Percentiles rank a stretch among this genome's conserved stretches.
phyloP scores from a whole-genome alignment of 2,888 invertebrate genomes.

The Tachina fera region DNA sequence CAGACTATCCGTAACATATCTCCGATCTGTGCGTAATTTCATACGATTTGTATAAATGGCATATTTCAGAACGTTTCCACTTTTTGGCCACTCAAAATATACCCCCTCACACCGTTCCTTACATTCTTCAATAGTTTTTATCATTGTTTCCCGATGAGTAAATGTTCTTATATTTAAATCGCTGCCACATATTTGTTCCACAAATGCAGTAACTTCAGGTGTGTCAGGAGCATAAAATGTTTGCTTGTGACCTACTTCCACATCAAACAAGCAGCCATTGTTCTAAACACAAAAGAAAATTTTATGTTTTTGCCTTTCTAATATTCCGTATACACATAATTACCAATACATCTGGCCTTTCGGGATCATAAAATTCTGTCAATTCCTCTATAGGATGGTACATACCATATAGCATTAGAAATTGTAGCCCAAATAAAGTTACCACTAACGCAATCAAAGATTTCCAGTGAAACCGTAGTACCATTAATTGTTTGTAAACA shows the following conservation, averaged over 20 bases:
- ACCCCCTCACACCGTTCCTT: constrained; percentile 63
- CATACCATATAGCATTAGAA: constrained; percentile 74
- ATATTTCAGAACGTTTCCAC: constrained; percentile 40
- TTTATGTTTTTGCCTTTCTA: not conserved
- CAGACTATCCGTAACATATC: constrained; percentile 65
- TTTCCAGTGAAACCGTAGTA: constrained; percentile 74
- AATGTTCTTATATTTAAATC: constrained; percentile 62
- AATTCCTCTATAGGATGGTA: constrained; percentile 63
- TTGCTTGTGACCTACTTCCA: constrained; percentile 58
- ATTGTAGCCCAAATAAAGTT: constrained; percentile 71
- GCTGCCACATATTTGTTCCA: constrained; percentile 60
- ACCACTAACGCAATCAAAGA: constrained; percentile 71
- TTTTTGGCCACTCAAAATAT: constrained; percentile 45
- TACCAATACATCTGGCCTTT: constrained; percentile 55
- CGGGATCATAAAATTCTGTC: constrained; percentile 52
- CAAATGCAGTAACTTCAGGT: constrained; percentile 53
- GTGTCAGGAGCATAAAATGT: constrained; percentile 67
- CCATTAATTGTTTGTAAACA: constrained; percentile 77
- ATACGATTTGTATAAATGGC: constrained; percentile 66
- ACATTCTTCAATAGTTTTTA: constrained; percentile 65
- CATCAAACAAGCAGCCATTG: constrained; percentile 63
- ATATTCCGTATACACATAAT: not conserved
- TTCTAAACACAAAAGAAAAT: constrained; percentile 21
- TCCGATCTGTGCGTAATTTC: constrained; percentile 57
- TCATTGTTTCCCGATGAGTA: constrained; percentile 60